Percentiles rank a stretch among this genome's conserved stretches.
phyloP scores from a whole-genome alignment of 2,888 invertebrate genomes.

The Ecdyonurus torrentis region DNA sequence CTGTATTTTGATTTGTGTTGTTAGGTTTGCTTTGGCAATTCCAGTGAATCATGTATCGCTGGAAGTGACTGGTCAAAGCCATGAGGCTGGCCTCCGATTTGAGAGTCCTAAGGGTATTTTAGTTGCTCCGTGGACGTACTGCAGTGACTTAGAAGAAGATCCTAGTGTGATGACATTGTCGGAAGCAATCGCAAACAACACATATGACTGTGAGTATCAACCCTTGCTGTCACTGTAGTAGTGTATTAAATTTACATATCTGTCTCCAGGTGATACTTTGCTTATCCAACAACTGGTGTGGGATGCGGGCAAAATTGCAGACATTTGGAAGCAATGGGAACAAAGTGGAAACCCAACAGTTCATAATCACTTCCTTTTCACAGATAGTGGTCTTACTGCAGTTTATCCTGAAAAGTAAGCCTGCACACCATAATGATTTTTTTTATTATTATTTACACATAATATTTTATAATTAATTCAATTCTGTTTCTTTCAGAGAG shows the following conservation, averaged over 20 bases:
- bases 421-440: neutral
- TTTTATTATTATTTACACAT: neutral
- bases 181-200: neutral
- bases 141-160: conserved; percentile 5
- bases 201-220: neutral
- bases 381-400: conserved; percentile 24
- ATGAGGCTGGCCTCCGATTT: conserved; percentile 6
- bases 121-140: conserved; percentile 10
- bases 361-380: conserved; percentile 20
- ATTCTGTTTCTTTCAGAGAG: conserved; percentile 6
- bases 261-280: conserved; percentile 14
- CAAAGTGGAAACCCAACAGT: conserved; percentile 7
- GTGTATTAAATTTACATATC: neutral
- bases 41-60: conserved; percentile 7
- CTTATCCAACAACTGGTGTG: conserved; percentile 21
- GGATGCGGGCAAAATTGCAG: conserved; percentile 17
- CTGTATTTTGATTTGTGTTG: no score
- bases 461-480: neutral
- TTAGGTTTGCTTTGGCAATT: conserved; percentile 10
- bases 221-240: neutral
- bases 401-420: conserved; percentile 12
- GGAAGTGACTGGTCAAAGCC: conserved; percentile 4
- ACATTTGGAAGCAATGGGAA: conserved; percentile 15
- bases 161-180: neutral
- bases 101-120: conserved; percentile 6